phyloP scores from a whole-genome alignment of 1,140 invertebrate species.

The Drosophila watanabei region DNA sequence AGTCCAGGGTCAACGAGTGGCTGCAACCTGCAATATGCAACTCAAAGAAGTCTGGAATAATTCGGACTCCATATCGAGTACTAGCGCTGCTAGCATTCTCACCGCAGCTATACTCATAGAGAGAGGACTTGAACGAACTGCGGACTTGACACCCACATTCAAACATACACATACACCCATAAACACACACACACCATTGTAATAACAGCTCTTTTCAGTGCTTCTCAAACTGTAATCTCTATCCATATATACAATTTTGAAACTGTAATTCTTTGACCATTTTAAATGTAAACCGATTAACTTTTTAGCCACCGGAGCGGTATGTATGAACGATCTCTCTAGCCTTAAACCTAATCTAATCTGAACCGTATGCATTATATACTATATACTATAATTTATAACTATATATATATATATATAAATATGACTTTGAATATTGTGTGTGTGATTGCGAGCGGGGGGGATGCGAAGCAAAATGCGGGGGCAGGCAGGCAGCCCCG shows the following conservation, averaged over 20 bases:
- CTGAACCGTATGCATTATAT: constrained; percentile 45
- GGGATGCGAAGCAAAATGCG: constrained; percentile 26
- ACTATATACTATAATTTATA: constrained; percentile 23
- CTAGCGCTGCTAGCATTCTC: background rate
- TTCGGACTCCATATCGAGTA: background rate
- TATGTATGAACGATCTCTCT: constrained; percentile 77
- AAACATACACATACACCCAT: background rate
- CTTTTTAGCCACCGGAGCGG: constrained; percentile 82
- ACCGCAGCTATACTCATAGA: constrained; percentile 2
- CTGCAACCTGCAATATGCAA: too few species aligned
- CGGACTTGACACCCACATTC: constrained; percentile 4
- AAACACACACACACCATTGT: constrained; percentile 56
- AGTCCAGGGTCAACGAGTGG: background rate
- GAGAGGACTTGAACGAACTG: constrained; percentile 1
- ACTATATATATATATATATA: constrained; percentile 37
- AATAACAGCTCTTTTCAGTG: constrained; percentile 84
- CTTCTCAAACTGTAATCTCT: constrained; percentile 74
- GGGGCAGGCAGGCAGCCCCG: background rate
- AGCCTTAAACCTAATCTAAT: constrained; percentile 57
- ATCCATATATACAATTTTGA: constrained; percentile 60
- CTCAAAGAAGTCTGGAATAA: background rate
- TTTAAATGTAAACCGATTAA: constrained; percentile 73
- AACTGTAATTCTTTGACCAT: constrained; percentile 63
- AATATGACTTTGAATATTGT: constrained; percentile 26
- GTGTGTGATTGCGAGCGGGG: constrained; percentile 30